Evolutionary conservation across 2,797 vertebrate species (phyloP).

Genomic region (Xiphophorus birchmanni): DNA sequence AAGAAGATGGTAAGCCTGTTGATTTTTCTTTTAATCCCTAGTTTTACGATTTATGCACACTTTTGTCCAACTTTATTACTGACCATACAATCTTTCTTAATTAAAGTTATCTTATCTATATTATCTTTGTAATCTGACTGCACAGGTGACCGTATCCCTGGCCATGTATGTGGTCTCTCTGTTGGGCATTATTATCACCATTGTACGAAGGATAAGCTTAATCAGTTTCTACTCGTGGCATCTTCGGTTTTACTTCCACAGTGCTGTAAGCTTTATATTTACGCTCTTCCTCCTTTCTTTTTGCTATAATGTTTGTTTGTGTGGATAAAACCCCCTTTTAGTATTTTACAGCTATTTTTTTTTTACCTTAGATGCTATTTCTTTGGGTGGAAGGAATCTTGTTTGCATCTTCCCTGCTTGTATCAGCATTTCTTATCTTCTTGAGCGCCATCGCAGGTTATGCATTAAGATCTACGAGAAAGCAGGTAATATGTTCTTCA

Average conservation of each 20-base stretch:
- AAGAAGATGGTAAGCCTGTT: conserved; percentile 67
- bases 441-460: conserved; percentile 48
- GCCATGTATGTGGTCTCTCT: conserved; percentile 69
- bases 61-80: neutral
- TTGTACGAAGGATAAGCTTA: neutral
- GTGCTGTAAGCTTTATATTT: conserved; percentile 26
- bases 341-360: neutral
- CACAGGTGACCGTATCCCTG: conserved; percentile 72
- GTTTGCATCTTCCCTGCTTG: conserved; percentile 44
- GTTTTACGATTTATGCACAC: neutral
- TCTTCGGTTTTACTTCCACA: accelerated
- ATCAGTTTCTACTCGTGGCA: accelerated
- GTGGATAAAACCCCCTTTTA: neutral
- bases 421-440: conserved; percentile 66
- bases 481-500: conserved; percentile 53
- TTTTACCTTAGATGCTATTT: conserved; percentile 3
- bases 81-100: neutral
- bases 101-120: neutral
- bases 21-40: neutral
- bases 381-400: conserved; percentile 24
- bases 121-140: neutral
- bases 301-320: neutral
- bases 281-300: neutral
- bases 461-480: conserved; percentile 66
- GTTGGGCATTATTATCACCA: conserved; percentile 47